phyloP scores from a whole-genome alignment of 1,140 invertebrate genomes.

The Melanaphis sacchari region DNA sequence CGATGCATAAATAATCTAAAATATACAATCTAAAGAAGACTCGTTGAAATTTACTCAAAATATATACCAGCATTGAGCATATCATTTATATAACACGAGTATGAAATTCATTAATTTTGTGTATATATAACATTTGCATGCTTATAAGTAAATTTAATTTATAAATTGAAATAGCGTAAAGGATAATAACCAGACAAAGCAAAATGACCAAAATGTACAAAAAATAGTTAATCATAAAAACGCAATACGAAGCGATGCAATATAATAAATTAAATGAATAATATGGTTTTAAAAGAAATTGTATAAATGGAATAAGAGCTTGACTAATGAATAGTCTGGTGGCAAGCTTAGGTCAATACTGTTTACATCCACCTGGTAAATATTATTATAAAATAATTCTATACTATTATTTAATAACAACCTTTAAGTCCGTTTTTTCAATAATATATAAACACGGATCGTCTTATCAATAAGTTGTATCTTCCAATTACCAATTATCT shows the following conservation, averaged over 20 bases:
- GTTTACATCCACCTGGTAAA: not conserved
- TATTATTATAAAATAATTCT: not conserved
- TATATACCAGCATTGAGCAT: too few species aligned
- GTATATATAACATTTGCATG: too few species aligned
- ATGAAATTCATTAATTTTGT: too few species aligned
- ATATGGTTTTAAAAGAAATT: too few species aligned
- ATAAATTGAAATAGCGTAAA: not conserved
- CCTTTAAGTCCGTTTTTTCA: not conserved
- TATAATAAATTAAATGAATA: too few species aligned
- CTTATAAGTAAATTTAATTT: not conserved
- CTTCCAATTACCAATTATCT: not conserved
- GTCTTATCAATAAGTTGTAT: not conserved
- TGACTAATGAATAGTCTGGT: not conserved
- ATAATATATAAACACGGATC: not conserved
- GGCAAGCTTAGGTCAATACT: not conserved
- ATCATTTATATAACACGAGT: too few species aligned
- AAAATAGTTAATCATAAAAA: not conserved
- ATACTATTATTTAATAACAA: not conserved
- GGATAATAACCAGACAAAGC: not conserved
- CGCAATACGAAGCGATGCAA: not conserved
- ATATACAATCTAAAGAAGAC: too few species aligned
- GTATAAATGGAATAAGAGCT: too few species aligned
- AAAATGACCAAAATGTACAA: not conserved
- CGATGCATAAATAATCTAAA: too few species aligned
- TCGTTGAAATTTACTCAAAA: too few species aligned